phyloP scores from a whole-genome alignment of 2,797 vertebrate species.

The Sebastes jordani region DNA sequence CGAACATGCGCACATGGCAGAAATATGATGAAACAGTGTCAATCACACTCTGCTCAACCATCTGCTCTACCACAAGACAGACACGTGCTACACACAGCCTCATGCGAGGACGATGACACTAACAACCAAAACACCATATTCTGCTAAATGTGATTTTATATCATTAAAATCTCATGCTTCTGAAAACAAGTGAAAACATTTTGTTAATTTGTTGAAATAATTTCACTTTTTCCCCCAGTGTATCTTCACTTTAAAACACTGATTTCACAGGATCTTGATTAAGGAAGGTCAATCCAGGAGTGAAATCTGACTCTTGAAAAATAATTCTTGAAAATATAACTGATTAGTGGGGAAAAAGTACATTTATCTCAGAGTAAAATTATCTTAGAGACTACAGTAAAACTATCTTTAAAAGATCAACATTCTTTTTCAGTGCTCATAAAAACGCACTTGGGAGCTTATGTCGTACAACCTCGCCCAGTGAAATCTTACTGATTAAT shows the following conservation, averaged over 20 bases:
- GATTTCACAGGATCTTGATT: neutral
- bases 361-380: neutral
- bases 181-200: neutral
- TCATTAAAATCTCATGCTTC: neutral
- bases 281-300: neutral
- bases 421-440: neutral
- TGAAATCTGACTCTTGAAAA: neutral
- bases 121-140: conserved; percentile 12
- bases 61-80: conserved; percentile 61
- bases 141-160: neutral
- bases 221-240: neutral
- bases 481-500: conserved; percentile 44
- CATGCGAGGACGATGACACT: conserved; percentile 10
- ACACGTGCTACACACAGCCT: conserved; percentile 31
- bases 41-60: conserved; percentile 65
- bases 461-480: conserved; percentile 25
- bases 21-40: conserved; percentile 64
- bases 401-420: neutral
- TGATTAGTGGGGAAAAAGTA: neutral
- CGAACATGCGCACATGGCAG: conserved; percentile 51
- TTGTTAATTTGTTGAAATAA: neutral
- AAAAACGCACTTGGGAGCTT: neutral
- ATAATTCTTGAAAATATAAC: neutral
- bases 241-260: neutral
- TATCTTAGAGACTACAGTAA: neutral